phyloP scores from a whole-genome alignment of 2,797 vertebrate species.

The Lates japonicus region DNA sequence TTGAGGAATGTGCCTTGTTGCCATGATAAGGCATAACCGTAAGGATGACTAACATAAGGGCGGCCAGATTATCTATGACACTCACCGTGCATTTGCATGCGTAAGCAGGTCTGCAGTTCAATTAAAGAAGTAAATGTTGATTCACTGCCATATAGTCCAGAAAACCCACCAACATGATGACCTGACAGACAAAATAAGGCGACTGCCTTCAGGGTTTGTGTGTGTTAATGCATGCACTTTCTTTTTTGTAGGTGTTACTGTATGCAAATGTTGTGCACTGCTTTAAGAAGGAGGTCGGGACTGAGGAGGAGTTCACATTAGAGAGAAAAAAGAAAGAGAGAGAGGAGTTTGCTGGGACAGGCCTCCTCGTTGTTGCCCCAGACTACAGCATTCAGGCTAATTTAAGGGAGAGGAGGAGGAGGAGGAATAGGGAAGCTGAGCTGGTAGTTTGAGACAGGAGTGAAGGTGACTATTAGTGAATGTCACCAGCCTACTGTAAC shows the following conservation, averaged over 20 bases:
- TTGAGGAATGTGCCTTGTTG: background rate
- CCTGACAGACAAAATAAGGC: conserved; percentile 21
- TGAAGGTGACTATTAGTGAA: conserved; percentile 82
- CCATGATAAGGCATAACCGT: background rate
- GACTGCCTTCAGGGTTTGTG: conserved; percentile 21
- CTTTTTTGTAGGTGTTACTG: conserved; percentile 40
- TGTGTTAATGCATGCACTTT: conserved; percentile 21
- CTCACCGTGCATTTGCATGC: background rate
- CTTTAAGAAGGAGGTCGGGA: conserved; percentile 38
- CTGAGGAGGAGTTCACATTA: conserved; percentile 49
- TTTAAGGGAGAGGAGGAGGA: conserved; percentile 81
- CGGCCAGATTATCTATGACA: background rate
- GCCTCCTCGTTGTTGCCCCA: conserved; percentile 77
- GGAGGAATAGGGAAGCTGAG: conserved; percentile 74
- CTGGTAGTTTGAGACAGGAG: conserved; percentile 56
- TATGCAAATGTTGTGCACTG: conserved; percentile 28
- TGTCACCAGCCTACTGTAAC: conserved; percentile 72
- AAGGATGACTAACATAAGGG: background rate
- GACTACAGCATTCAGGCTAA: conserved; percentile 72
- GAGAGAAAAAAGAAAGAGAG: conserved; percentile 11
- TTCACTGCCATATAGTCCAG: conserved; percentile 13
- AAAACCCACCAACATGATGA: conserved; percentile 19
- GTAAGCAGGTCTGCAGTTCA: conserved; percentile 11
- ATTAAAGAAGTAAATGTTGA: conserved; percentile 65
- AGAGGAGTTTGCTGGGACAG: conserved; percentile 61